phyloP scores from a whole-genome alignment of 2,113 vertebrate species.

The Lamprologus callipterus region DNA sequence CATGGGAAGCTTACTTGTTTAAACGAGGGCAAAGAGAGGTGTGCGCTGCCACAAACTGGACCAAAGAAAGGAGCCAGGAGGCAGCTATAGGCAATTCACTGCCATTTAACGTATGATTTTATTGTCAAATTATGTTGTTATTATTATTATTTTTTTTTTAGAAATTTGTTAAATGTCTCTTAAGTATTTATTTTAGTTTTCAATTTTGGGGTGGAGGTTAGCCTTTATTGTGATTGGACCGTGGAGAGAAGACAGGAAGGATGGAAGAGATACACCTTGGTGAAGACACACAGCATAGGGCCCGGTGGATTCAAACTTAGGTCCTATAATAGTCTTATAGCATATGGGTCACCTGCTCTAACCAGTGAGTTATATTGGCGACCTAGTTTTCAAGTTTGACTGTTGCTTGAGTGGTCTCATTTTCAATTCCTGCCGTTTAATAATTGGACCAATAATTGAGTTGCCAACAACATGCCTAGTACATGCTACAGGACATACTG shows the following conservation, averaged over 20 bases:
- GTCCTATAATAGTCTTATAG: background rate
- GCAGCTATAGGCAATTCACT: background rate
- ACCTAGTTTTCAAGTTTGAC: background rate
- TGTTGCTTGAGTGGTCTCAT: background rate
- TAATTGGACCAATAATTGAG: background rate
- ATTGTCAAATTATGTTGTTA: background rate
- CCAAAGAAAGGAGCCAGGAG: background rate
- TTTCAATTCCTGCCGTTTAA: background rate
- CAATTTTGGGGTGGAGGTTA: background rate
- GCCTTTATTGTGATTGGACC: background rate
- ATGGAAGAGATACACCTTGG: background rate
- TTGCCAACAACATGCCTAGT: background rate
- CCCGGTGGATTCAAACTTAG: background rate
- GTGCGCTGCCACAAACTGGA: background rate
- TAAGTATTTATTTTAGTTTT: background rate
- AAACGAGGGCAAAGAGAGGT: background rate
- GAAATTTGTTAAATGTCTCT: background rate
- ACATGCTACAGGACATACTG: background rate
- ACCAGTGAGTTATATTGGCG: background rate
- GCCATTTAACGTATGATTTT: background rate
- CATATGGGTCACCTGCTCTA: background rate
- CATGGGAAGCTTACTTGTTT: background rate
- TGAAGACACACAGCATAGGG: background rate
- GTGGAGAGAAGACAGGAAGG: background rate
- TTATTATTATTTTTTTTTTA: fast-evolving